Evolutionary conservation across 1,140 invertebrate genomes (phyloP).

Genomic region (Asobara japonica): DNA sequence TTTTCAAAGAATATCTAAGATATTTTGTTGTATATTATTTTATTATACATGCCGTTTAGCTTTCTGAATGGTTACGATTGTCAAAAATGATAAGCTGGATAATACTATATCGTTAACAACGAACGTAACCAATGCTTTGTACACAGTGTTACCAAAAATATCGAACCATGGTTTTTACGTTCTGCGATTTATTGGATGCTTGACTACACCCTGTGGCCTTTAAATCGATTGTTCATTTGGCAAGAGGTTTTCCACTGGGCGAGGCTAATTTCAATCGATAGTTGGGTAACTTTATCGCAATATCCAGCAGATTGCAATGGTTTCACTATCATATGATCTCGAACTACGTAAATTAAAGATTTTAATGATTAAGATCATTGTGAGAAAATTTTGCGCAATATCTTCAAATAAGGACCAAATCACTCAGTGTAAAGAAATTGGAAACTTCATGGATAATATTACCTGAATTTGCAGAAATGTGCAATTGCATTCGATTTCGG

Average conservation of each 20-base stretch:
- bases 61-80: no score
- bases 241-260: neutral
- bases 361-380: neutral
- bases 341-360: neutral
- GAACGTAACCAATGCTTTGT: no score
- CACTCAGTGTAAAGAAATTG: neutral
- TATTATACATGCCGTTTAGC: no score
- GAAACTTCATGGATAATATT: no score
- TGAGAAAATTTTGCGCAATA: neutral
- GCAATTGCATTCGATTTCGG: no score
- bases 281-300: slow-evolving; percentile 8
- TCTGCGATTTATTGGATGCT: neutral
- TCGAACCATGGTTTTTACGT: neutral
- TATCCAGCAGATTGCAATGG: neutral
- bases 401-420: neutral
- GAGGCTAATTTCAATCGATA: neutral
- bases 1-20: no score
- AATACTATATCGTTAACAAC: no score
- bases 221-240: neutral
- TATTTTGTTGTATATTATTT: no score
- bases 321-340: slow-evolving; percentile 6
- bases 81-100: no score
- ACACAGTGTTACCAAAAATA: no score
- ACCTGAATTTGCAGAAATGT: no score
- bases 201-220: neutral